Base-by-base conservation (phyloP, 2,888 invertebrate species). In the Caenorhabditis panamensis region DNA sequence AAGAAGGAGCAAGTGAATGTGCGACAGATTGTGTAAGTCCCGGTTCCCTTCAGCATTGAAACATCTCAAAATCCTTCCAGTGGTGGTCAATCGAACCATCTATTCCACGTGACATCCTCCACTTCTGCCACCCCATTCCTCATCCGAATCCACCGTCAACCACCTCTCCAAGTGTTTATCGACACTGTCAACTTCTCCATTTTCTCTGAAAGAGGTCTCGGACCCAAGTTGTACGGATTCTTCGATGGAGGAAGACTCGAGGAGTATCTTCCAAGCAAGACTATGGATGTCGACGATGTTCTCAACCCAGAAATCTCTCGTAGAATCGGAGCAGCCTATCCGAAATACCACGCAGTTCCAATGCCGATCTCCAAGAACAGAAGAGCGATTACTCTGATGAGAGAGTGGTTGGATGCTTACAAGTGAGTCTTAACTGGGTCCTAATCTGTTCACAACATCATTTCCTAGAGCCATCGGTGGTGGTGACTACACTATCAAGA, bases 101-200 rank as follows among this genome's bases (percentile, higher is more conserved):
- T 73, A 66, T 73, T 73, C 44, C 73, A 73, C 31, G 66, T 73
- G 59, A n/a, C n/a, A n/a, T n/a, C n/a, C n/a, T n/a, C n/a, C n/a
- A n/a, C n/a, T n/a, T n/a, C n/a, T n/a, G n/a, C 47, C 1, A 51
- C 58, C 5, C 28, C 31, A 13, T 73, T 41, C 41, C 73, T 73
- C n/a, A 20, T 73, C 8, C 36, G 73, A 73, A 64, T 73, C 49
- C 73, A 73, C 59, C 64, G 66, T 8, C 51, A 51, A 20, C 41
- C 36, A 22, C 36, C 3, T 1, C 28, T 13, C n/a, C 73, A 66
- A 18, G 64, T 73, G 1, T 73, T 73, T 31, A 26, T 26, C 2
- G 73, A 73, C 26, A 73, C 66, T 11, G 59, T 73, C 18, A 59
- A 59, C 47, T 73, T 73, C 41, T 56, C 73, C 1, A 66, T 73